Evolutionary conservation across 2,888 invertebrate species (phyloP).

Genomic region (Sycophila texana): DNA sequence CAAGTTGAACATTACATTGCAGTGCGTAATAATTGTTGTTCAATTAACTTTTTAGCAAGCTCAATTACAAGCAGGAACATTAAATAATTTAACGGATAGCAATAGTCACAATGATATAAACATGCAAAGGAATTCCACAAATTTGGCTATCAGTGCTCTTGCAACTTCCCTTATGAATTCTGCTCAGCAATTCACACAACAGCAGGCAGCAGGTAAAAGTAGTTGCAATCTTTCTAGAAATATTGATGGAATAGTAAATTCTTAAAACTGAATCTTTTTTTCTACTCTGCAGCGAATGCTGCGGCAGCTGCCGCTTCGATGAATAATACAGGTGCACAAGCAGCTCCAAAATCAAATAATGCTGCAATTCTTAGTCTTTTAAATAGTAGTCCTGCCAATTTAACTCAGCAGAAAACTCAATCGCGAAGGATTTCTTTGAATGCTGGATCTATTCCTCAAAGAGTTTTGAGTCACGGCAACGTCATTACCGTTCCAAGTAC

Average conservation of each 20-base stretch:
- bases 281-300: constrained; percentile 42
- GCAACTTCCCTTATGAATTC: constrained; percentile 89
- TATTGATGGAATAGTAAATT: neutral
- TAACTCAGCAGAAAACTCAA: constrained; percentile 71
- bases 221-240: constrained; percentile 49
- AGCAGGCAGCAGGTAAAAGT: constrained; percentile 78
- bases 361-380: constrained; percentile 86
- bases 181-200: constrained; percentile 87
- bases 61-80: constrained; percentile 80
- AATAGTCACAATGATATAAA: constrained; percentile 75
- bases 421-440: constrained; percentile 72
- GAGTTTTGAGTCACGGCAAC: constrained; percentile 73
- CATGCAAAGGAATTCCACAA: constrained; percentile 78
- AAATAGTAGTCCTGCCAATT: constrained; percentile 85
- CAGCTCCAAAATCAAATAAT: constrained; percentile 77
- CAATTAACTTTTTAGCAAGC: constrained; percentile 77
- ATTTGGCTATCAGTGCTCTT: constrained; percentile 85
- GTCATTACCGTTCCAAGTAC: constrained; percentile 73
- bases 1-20: neutral
- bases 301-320: constrained; percentile 57
- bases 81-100: constrained; percentile 74
- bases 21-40: neutral
- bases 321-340: constrained; percentile 73
- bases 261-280: neutral
- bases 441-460: constrained; percentile 69